Percentiles rank a stretch among this genome's conserved stretches.
Evolutionary conservation across 2,888 invertebrate genomes (phyloP).

Genomic region (Heliconius hortense): DNA sequence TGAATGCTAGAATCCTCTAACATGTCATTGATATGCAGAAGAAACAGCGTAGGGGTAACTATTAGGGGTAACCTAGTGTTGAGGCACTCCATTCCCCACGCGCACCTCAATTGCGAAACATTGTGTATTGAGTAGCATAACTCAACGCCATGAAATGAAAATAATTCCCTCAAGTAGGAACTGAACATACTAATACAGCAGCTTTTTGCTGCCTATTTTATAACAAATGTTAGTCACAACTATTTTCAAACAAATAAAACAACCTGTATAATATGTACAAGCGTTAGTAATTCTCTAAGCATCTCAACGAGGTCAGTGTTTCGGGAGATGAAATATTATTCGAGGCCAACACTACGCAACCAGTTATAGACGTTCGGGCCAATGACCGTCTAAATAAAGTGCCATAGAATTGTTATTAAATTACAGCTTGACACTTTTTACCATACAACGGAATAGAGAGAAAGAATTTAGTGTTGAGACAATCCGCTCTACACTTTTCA

Average conservation of each 20-base stretch:
- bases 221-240: too few species aligned
- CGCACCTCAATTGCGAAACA: background rate
- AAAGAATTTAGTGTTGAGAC: background rate
- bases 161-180: too few species aligned
- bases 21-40: too few species aligned
- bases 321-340: conserved; percentile 20
- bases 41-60: too few species aligned
- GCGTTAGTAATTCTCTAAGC: conserved; percentile 18
- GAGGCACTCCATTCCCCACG: background rate
- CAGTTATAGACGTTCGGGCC: conserved; percentile 4
- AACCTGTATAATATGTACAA: conserved; percentile 9
- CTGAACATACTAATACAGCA: too few species aligned
- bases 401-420: conserved; percentile 1
- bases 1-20: too few species aligned
- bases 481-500: background rate
- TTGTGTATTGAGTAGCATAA: background rate
- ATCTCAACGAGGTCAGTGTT: conserved; percentile 14
- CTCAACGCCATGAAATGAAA: background rate
- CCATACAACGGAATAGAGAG: background rate
- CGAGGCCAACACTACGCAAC: conserved; percentile 14
- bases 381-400: conserved; percentile 3
- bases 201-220: too few species aligned
- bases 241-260: background rate
- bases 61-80: background rate
- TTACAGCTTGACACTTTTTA: too few species aligned